Conservation (phyloP, 2,113 vertebrate genomes). For the Ageneiosus marmoratus region DNA sequence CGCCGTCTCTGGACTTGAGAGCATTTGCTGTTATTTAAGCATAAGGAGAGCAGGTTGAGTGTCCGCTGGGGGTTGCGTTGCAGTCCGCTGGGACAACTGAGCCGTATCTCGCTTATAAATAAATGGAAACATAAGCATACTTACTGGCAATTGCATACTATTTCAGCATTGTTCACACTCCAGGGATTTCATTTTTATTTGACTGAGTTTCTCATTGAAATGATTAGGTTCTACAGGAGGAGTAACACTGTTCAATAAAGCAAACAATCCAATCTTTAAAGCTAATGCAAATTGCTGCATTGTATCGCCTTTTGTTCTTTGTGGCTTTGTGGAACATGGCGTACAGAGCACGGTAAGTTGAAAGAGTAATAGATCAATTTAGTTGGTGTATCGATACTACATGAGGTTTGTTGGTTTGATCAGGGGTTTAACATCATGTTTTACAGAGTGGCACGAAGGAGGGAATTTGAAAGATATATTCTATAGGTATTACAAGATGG, state of each 20-base stretch:
- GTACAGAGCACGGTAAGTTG: conserved; percentile 4
- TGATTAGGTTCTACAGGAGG: conserved; percentile 37
- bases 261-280: conserved; percentile 23
- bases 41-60: conserved; percentile 34
- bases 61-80: conserved; percentile 17
- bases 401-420: too few species aligned
- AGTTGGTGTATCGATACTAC: too few species aligned
- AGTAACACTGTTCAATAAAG: conserved; percentile 40
- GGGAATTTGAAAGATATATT: not conserved
- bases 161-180: conserved; percentile 19
- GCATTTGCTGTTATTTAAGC: conserved; percentile 34
- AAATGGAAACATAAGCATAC: conserved; percentile 10
- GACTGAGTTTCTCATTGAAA: conserved; percentile 15
- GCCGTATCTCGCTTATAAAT: conserved; percentile 20
- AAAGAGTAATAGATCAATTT: too few species aligned
- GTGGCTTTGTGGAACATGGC: conserved; percentile 8
- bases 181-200: conserved; percentile 12
- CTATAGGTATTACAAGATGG: not conserved
- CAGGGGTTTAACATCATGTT: too few species aligned
- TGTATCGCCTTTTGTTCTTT: not conserved
- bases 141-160: conserved; percentile 6
- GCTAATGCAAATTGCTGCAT: conserved; percentile 31
- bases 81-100: conserved; percentile 18
- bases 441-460: too few species aligned
- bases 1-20: conserved; percentile 20